Base-by-base conservation (phyloP, 2,888 invertebrate species). In the Oligia latruncula region DNA sequence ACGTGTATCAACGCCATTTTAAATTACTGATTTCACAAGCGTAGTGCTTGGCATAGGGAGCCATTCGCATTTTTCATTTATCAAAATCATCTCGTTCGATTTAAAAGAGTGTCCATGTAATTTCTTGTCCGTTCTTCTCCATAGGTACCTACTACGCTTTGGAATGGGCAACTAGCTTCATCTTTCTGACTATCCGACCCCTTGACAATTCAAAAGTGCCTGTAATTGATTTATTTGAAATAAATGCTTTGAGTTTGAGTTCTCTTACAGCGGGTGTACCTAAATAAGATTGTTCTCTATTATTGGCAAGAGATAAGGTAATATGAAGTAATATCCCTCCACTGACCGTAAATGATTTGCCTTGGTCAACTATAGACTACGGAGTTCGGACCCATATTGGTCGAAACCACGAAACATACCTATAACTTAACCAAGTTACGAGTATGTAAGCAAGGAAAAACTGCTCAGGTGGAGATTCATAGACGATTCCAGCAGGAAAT, bases 71-170 rank as follows among this genome's bases (percentile, higher is more conserved):
- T 60, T 75, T 40, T 9, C 2, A 23, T n/a, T 40, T 58, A 46
- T 17, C 29, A 58, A 74, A 55, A 58, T 46, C 17, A 80, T 78
- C 55, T 58, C 20, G 46, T 46, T 46, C 46, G 40, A 40, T 40
- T 40, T 40, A 40, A 40, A 40, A 40, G 5, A 40, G 40, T 40
- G 5, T 40, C 40, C 40, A 40, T 40, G 40, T 4, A 40, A 4
- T 40, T 40, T 40, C 40, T 40, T 40, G 40, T 5, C 40, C 40
- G 40, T 40, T 40, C 40, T 40, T 40, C 40, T 40, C 40, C 40
- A 40, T 40, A 40, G 40, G 5, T 40, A 40, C 40, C 40, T 40
- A 40, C 40, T 40, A 5, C 40, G 40, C 40, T 40, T 40, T 40
- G 40, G 40, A 40, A 40, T 40, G 40, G 40, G 40, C 5, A 5